Evolutionary conservation across 2,888 invertebrate genomes (phyloP).

Genomic region (Plagodis pulveraria): DNA sequence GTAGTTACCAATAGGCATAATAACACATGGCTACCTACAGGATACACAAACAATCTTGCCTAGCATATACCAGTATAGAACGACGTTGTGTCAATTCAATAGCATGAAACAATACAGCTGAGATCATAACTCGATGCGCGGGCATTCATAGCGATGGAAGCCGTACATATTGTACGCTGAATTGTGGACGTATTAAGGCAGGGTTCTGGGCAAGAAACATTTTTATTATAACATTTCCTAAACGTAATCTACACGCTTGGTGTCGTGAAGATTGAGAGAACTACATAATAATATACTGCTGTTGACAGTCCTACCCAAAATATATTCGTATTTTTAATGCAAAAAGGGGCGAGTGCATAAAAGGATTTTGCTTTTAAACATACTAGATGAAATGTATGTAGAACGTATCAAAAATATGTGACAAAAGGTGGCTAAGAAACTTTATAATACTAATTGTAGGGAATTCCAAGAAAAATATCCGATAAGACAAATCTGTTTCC

Average conservation of each 20-base stretch:
- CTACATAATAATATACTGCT: no score
- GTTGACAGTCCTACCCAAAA: no score
- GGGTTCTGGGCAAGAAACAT: not conserved
- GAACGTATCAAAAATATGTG: no score
- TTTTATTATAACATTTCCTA: not conserved
- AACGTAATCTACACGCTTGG: not conserved
- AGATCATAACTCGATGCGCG: constrained; percentile 25
- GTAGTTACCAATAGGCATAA: not conserved
- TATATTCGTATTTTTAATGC: no score
- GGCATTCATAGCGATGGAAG: constrained; percentile 18
- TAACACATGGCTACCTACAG: not conserved
- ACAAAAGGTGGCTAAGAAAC: no score
- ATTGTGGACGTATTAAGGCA: not conserved
- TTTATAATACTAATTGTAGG: no score
- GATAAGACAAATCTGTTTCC: no score
- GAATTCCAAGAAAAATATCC: no score
- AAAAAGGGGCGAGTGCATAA: no score
- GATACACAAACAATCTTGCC: constrained; percentile 1
- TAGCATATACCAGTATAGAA: constrained; percentile 1
- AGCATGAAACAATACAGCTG: constrained; percentile 23
- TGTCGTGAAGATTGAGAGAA: no score
- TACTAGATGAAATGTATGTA: no score
- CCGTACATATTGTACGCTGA: constrained; percentile 15
- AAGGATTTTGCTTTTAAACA: no score
- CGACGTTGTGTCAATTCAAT: constrained; percentile 22